Evolutionary conservation across 2,113 vertebrate species (phyloP), one percentile per base, ranked within the genome.

Genomic region (Coptodon bakossiorum): DNA sequence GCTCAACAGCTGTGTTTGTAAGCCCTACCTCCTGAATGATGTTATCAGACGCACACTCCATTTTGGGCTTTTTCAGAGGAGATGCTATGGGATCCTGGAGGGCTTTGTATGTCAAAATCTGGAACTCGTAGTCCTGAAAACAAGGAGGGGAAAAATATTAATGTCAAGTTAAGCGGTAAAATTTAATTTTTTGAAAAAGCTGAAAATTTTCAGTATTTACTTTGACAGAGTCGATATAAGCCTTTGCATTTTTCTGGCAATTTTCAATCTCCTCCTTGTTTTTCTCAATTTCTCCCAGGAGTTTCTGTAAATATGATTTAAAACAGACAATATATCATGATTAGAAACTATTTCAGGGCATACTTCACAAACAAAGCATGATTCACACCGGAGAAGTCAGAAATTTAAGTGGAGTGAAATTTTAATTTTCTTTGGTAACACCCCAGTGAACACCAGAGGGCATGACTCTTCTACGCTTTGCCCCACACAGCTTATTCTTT

Each of bases 191-290:
- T 27, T 17, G 7, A 7, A 12, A 3, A 45, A 53, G 43, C 3
- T 50, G 12, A 48, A 29, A 8, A 3, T 6, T 6, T 4, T 54
- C 2, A 1, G 13, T 3, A 54, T 54, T 48, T 50, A 99, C 98
- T 97, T 99, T 99, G 90, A 99, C 98, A 61, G 98, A 97, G 0
- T 99, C 98, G 0, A 99, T 98, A 94, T 99, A 99, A 80, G 97
- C 97, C 90, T 98, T 99, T 1, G 98, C 98, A 0, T 97, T 96
- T 82, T 94, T 96, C 94, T 99, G 97, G 89, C 98, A 99, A 50
- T 97, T 97, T 54, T 99, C 98, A 43, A 99, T 96, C 86, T 97
- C 97, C 40, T 97, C 97, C 19, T 96, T 95, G 40, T 98, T 97
- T 31, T 90, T 96, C 81, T 98, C 97, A 0, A 99, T 98, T 40